Evolutionary conservation across 1,140 invertebrate species (phyloP).

Genomic region (Drosophila ogumai): DNA sequence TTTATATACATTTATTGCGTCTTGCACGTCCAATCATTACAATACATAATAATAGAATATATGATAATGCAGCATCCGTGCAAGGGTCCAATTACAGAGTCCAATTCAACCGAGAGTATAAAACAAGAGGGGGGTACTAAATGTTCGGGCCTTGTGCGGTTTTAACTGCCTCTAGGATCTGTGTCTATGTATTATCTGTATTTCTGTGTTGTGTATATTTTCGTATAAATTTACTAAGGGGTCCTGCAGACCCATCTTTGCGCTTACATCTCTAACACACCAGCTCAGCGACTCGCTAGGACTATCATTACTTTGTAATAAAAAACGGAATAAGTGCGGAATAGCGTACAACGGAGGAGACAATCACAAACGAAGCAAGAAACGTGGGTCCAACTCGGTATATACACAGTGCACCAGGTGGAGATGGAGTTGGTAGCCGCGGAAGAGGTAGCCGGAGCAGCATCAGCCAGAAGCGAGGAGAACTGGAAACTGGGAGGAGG

Average conservation of each 20-base stretch:
- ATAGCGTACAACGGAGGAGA: constrained; percentile 18
- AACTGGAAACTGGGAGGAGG: background rate
- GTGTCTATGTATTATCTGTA: background rate
- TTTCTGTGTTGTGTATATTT: constrained; percentile 19
- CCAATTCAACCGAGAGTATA: constrained; percentile 60
- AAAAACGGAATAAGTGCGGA: constrained; percentile 34
- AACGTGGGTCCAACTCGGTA: constrained; percentile 23
- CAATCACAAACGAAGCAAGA: constrained; percentile 40
- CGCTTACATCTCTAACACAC: constrained; percentile 68
- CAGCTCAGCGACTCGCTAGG: constrained; percentile 25
- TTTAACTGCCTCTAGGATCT: constrained; percentile 9
- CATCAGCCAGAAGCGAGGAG: constrained; percentile 5
- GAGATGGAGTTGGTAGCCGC: background rate
- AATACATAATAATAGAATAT: constrained; percentile 2
- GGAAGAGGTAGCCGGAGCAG: constrained; percentile 17
- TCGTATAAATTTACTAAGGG: constrained; percentile 67
- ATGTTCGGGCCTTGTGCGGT: constrained; percentile 20
- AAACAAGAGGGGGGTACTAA: constrained; percentile 37
- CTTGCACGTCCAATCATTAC: constrained; percentile 40
- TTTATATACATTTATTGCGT: constrained; percentile 73
- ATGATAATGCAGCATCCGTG: constrained; percentile 29
- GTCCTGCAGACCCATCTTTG: constrained; percentile 25
- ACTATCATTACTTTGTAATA: constrained; percentile 10
- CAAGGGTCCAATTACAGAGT: constrained; percentile 54
- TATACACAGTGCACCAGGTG: constrained; percentile 47